Evolutionary conservation across 2,113 vertebrate species (phyloP).

Genomic region (Osmerus eperlanus): DNA sequence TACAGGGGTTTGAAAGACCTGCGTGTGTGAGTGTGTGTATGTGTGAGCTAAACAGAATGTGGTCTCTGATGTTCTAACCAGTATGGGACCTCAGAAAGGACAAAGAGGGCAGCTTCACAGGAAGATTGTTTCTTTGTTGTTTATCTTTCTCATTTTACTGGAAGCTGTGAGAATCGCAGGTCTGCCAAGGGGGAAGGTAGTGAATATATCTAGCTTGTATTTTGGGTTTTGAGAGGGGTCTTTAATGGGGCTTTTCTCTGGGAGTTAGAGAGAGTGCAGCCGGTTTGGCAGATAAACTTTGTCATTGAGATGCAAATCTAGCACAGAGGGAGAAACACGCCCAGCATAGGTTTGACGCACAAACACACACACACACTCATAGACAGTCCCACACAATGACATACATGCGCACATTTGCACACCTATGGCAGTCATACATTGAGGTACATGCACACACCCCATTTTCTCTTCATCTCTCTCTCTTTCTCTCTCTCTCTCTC

Average conservation of each 20-base stretch:
- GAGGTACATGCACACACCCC: neutral
- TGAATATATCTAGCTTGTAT: neutral
- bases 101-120: conserved; percentile 19
- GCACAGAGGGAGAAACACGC: conserved; percentile 35
- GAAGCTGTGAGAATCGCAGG: conserved; percentile 15
- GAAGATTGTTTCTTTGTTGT: conserved; percentile 11
- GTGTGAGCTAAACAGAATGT: neutral
- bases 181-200: conserved; percentile 17
- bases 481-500: no score
- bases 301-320: conserved; percentile 68
- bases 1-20: conserved; percentile 18
- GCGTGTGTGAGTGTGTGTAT: neutral
- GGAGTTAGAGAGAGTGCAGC: neutral
- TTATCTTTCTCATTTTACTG: conserved; percentile 27
- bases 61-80: conserved; percentile 19
- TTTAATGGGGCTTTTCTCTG: neutral
- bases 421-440: neutral
- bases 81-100: conserved; percentile 3
- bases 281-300: conserved; percentile 47
- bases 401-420: neutral
- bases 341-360: conserved; percentile 15
- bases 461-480: no score
- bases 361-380: conserved; percentile 10
- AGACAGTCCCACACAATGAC: neutral
- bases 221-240: neutral